Conservation (phyloP, 2,113 vertebrate species). For the Pollachius pollachius region DNA sequence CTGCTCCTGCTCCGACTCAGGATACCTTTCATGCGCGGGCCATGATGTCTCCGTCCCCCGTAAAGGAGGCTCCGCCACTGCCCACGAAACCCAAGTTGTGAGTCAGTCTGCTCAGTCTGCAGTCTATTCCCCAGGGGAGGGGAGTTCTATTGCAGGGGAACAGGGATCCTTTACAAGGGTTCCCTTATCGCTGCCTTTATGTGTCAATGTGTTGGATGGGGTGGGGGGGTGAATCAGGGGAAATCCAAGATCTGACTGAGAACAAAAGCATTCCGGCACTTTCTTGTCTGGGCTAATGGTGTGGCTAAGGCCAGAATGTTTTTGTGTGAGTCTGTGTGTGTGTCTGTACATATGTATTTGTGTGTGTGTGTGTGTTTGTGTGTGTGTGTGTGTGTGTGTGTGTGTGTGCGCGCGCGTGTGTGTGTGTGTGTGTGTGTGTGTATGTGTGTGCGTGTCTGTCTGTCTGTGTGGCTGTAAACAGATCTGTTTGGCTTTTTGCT, state of each 20-base stretch:
- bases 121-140: no score
- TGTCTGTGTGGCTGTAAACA: slow-evolving; percentile 39
- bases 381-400: slow-evolving; percentile 20
- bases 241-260: neutral
- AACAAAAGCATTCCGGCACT: no score
- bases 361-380: neutral
- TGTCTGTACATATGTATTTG: slow-evolving; percentile 1
- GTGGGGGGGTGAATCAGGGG: neutral
- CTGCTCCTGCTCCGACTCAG: slow-evolving; percentile 41
- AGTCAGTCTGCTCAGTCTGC: slow-evolving; percentile 72
- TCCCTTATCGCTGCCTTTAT: no score
- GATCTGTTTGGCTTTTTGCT: slow-evolving; percentile 56
- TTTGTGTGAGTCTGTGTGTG: slow-evolving; percentile 26
- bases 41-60: slow-evolving; percentile 71
- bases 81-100: slow-evolving; percentile 94
- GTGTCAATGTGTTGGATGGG: neutral
- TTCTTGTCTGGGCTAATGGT: no score
- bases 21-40: slow-evolving; percentile 44
- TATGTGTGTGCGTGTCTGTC: neutral
- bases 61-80: slow-evolving; percentile 85
- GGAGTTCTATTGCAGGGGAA: no score
- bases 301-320: no score
- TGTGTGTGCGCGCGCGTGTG: slow-evolving; percentile 15
- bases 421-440: neutral
- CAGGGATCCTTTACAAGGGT: no score